Conservation (phyloP, 2,797 vertebrate species). For the Neosilurus hyrtlii region DNA sequence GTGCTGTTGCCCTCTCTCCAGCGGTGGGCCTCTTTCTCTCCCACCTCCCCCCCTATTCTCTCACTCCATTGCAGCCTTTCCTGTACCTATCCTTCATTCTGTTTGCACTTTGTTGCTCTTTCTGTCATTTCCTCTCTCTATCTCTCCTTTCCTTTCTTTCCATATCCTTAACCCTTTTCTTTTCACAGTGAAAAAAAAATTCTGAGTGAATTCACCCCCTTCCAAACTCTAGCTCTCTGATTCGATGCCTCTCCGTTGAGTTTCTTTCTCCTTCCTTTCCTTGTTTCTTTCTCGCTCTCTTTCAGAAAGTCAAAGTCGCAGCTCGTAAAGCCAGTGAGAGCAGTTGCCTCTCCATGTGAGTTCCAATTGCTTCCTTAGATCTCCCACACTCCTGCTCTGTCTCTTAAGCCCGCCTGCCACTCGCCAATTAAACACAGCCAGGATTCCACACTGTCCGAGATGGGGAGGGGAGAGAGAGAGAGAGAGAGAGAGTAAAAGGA, state of each 20-base stretch:
- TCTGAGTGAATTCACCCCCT: slow-evolving; percentile 29
- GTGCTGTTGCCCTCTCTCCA: slow-evolving; percentile 69
- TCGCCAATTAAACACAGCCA: slow-evolving; percentile 79
- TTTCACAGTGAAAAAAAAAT: slow-evolving; percentile 35
- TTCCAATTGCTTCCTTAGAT: slow-evolving; percentile 55
- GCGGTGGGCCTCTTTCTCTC: slow-evolving; percentile 68
- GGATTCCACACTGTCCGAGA: slow-evolving; percentile 72
- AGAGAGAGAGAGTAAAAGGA: slow-evolving; percentile 60
- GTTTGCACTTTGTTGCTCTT: slow-evolving; percentile 28
- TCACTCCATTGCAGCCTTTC: slow-evolving; percentile 63
- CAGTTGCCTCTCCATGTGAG: slow-evolving; percentile 58
- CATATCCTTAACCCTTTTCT: slow-evolving; percentile 61
- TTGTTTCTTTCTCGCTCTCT: slow-evolving; percentile 48
- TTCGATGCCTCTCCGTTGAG: slow-evolving; percentile 49
- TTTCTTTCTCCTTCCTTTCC: slow-evolving; percentile 36
- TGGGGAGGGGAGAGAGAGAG: slow-evolving; percentile 55
- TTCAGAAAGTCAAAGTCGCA: slow-evolving; percentile 45
- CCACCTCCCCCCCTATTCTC: slow-evolving; percentile 51
- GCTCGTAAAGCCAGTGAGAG: slow-evolving; percentile 55
- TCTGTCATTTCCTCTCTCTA: slow-evolving; percentile 57
- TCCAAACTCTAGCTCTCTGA: slow-evolving; percentile 63
- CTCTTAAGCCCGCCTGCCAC: slow-evolving; percentile 68
- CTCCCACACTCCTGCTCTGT: slow-evolving; percentile 60
- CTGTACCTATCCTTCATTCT: slow-evolving; percentile 60
- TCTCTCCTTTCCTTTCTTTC: slow-evolving; percentile 65